Base-by-base conservation (phyloP, 1,140 invertebrate species). In the Drosophila obscura region DNA sequence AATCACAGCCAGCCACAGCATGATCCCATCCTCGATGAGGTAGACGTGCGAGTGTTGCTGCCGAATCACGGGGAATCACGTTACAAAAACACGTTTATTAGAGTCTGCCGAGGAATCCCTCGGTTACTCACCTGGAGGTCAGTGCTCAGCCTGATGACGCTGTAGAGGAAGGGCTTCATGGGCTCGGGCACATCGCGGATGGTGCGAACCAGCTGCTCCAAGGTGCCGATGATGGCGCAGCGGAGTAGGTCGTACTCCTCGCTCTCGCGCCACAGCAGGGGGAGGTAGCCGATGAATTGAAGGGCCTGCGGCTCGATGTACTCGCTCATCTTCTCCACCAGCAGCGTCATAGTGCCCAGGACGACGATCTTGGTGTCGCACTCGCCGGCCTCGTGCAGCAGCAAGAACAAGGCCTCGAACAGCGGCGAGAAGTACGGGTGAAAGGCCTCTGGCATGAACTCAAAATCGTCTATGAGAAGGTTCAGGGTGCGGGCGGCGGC, bases 311-410 rank as follows among this genome's bases (percentile, higher is more conserved):
- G 87, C 26, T 93, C 92, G 50, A 98, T 96, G 41, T 94, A 93
- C 48, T 93, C 93, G 22, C 96, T 96, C 91, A 97, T 95, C 72
- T 97, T 94, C 92, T 98, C 97, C 72, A 98, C 96, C 68, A 99
- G 94, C 91, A 97, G 96, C 28, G 97, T 97, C 91, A 99, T 94
- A 45, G 98, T 96, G 92, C 96, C 96, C 22, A 99, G 93, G 15
- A 98, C 96, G 80, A 97, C 95, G 95, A 98, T 97, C 93, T 98
- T 99, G 3, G 96, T 98, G 92, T 99, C 97, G 93, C 96, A 98
- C 92, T 98, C 97, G 75, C 95, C 94, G 0, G 96, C 96, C 92
- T 98, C 96, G 90, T 97, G 96, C 49, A 99, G 92, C 49, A 99
- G 93, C 61, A 94, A 93, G 92, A 98, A 98, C 3, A 99, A 93